Percentiles rank a stretch among this genome's conserved stretches.
Conservation (phyloP, 2,888 invertebrate species). For the Ptychoptera contaminata region DNA sequence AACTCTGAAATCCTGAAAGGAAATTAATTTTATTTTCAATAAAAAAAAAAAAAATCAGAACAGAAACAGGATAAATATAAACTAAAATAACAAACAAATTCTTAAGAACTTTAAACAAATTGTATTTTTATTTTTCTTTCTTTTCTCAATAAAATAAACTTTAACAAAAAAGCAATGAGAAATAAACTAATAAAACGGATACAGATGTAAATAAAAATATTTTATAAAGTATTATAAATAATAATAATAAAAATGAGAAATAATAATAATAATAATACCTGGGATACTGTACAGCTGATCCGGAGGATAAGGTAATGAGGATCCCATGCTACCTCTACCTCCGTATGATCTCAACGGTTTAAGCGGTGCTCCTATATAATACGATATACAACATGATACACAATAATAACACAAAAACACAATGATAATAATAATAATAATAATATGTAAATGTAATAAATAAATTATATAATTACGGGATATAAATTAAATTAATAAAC, state of each 20-base stretch:
- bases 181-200: too few relatives aligned
- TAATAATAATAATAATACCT: slow-evolving; percentile 21
- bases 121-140: too few relatives aligned
- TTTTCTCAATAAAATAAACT: too few relatives aligned
- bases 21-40: not conserved
- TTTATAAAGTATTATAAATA: not conserved
- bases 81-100: too few relatives aligned
- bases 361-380: slow-evolving; percentile 29
- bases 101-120: too few relatives aligned
- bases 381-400: slow-evolving; percentile 2
- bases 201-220: too few relatives aligned
- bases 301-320: slow-evolving; percentile 30
- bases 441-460: too few relatives aligned
- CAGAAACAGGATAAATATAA: not conserved
- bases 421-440: not conserved
- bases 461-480: too few relatives aligned
- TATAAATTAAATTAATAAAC: too few relatives aligned
- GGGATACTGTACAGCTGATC: slow-evolving; percentile 35
- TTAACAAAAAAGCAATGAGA: too few relatives aligned
- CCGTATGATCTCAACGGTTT: slow-evolving; percentile 33
- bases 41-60: not conserved
- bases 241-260: not conserved
- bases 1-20: not conserved
- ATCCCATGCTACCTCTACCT: slow-evolving; percentile 31
- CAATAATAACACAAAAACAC: not conserved